Percentiles rank a stretch among this genome's conserved stretches.
phyloP scores from a whole-genome alignment of 2,797 vertebrate genomes.

The Lophotriccus pileatus region DNA sequence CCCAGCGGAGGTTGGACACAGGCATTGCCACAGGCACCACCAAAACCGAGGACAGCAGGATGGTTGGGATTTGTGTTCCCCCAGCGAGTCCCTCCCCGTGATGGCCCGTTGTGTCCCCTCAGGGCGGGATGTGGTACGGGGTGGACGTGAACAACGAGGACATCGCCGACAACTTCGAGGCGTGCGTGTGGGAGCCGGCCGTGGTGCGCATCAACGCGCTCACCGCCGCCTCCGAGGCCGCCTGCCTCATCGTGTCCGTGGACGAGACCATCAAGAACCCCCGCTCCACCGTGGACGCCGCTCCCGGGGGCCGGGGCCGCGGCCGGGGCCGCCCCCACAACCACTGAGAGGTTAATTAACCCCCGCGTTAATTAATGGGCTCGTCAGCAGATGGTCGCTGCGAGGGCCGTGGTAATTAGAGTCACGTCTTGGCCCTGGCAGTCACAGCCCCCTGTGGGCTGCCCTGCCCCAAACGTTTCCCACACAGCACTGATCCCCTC shows the following conservation, averaged over 20 bases:
- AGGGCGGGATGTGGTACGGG: conserved; percentile 94
- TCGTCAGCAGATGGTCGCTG: background rate
- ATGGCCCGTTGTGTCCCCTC: background rate
- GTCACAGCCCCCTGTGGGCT: background rate
- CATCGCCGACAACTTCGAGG: conserved; percentile 89
- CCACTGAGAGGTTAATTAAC: conserved; percentile 39
- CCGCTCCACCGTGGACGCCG: conserved; percentile 79
- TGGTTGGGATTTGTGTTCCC: background rate
- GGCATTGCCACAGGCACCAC: too few relatives aligned
- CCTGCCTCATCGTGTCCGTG: conserved; percentile 93
- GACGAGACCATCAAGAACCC: conserved; percentile 98
- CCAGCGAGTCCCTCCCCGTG: background rate
- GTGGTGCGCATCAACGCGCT: conserved; percentile 92
- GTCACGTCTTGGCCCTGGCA: background rate
- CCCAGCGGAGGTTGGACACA: too few relatives aligned
- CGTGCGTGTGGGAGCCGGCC: conserved; percentile 94
- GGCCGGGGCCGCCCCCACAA: conserved; percentile 83
- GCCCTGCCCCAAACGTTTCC: background rate
- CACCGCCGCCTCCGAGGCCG: conserved; percentile 92
- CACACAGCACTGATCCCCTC: background rate
- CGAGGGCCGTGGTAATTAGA: background rate
- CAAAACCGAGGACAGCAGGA: background rate
- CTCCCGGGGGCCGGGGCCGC: conserved; percentile 78
- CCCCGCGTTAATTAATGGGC: background rate
- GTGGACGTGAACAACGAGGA: conserved; percentile 96